Conservation (phyloP, 2,113 vertebrate species). For the Scomber japonicus region DNA sequence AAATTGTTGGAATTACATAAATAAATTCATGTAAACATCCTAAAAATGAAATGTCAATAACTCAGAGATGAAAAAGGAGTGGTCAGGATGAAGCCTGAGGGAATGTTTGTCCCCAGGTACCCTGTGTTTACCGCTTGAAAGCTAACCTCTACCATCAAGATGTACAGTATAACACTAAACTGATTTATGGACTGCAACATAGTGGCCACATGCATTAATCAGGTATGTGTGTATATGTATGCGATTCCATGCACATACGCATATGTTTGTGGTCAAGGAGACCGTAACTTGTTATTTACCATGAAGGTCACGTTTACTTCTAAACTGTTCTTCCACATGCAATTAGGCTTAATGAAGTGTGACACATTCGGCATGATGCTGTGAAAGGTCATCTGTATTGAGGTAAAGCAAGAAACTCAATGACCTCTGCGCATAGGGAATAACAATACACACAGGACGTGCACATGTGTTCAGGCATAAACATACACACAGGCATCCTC, state of each 20-base stretch:
- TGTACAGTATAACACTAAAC: constrained; percentile 27
- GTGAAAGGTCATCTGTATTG: constrained; percentile 31
- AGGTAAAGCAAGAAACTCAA: constrained; percentile 16
- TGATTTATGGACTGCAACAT: constrained; percentile 55
- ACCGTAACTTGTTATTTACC: constrained; percentile 9
- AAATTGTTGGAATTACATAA: neutral
- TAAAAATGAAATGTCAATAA: neutral
- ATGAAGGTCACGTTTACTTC: constrained; percentile 44
- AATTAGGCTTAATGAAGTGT: constrained; percentile 64
- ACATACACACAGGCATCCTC: constrained; percentile 10
- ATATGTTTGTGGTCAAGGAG: constrained; percentile 35
- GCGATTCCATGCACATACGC: constrained; percentile 8
- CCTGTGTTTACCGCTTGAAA: constrained; percentile 7
- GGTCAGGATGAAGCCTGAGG: constrained; percentile 1
- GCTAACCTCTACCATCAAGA: constrained; percentile 37
- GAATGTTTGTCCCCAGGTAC: constrained; percentile 14
- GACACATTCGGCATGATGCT: constrained; percentile 48
- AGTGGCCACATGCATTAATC: constrained; percentile 46
- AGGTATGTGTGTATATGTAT: constrained; percentile 5
- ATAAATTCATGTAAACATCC: neutral
- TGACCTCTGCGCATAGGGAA: constrained; percentile 24
- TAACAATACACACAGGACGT: neutral
- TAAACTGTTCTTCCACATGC: constrained; percentile 33
- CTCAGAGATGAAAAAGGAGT: neutral
- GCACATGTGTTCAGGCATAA: neutral